phyloP scores from a whole-genome alignment of 35 echinoderm and acorn worm genomes.

The Hemicentrotus pulcherrimus region DNA sequence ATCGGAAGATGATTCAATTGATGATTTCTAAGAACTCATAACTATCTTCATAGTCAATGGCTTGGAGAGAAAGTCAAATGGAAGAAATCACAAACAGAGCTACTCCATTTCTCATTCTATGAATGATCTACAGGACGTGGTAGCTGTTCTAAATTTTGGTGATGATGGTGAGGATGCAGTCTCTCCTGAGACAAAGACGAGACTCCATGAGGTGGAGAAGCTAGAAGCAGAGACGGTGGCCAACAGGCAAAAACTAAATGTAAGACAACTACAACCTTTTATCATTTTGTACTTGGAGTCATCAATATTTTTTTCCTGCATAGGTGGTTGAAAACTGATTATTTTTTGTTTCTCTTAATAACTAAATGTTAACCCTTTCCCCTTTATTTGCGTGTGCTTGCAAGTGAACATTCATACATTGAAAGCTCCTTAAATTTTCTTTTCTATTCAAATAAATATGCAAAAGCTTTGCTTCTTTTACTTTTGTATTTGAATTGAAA shows the following conservation, averaged over 20 bases:
- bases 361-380: too few species aligned
- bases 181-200: background rate
- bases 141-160: constrained; percentile 36
- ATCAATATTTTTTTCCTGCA: too few species aligned
- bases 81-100: too few species aligned
- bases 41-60: too few species aligned
- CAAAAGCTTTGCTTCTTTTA: too few species aligned
- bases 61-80: too few species aligned
- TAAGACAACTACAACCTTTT: background rate
- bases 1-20: too few species aligned
- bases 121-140: background rate
- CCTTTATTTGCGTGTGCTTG: too few species aligned
- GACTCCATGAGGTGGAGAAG: constrained; percentile 15
- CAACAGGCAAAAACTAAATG: constrained; percentile 34
- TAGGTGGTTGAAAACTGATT: background rate
- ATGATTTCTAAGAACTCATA: too few species aligned
- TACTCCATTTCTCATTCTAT: background rate
- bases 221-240: constrained; percentile 12
- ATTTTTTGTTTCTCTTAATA: background rate
- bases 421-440: background rate
- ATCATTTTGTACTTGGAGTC: background rate
- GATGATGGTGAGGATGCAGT: constrained; percentile 15
- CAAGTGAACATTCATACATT: too few species aligned
- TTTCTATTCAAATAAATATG: too few species aligned
- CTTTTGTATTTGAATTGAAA: too few species aligned